Conservation (phyloP, 2,113 vertebrate species). For the Noturus placidus region DNA sequence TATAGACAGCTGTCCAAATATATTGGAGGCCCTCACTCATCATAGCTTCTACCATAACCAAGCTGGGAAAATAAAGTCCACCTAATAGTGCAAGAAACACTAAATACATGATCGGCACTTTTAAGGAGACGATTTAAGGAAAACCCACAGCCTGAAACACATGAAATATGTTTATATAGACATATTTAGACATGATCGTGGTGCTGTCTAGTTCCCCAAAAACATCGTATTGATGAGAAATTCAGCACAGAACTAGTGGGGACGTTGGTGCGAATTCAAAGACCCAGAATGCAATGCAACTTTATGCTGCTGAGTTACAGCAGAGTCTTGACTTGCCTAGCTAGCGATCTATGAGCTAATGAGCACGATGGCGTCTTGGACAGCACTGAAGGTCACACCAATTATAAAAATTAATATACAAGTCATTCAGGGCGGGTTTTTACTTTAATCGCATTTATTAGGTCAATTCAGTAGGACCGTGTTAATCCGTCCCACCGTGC, state of each 20-base stretch:
- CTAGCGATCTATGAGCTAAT: not conserved
- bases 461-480: not conserved
- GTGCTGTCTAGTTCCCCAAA: no score
- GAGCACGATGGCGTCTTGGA: not conserved
- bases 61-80: not conserved
- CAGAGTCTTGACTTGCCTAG: not conserved
- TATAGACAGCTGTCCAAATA: not conserved
- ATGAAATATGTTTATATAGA: not conserved
- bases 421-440: not conserved
- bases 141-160: not conserved
- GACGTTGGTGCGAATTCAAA: not conserved
- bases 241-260: not conserved
- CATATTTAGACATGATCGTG: not conserved
- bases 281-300: not conserved
- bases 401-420: not conserved
- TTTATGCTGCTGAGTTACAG: not conserved
- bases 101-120: no score
- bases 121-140: not conserved
- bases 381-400: not conserved
- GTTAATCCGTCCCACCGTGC: not conserved
- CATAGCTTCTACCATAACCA: not conserved
- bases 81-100: no score
- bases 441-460: not conserved
- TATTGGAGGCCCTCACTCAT: not conserved
- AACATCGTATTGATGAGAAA: not conserved